These are phyloP conservation scores for Danionella dracula DNA, from an alignment of 2,797 vertebrate species.

Conservation along the genomic window DNA sequence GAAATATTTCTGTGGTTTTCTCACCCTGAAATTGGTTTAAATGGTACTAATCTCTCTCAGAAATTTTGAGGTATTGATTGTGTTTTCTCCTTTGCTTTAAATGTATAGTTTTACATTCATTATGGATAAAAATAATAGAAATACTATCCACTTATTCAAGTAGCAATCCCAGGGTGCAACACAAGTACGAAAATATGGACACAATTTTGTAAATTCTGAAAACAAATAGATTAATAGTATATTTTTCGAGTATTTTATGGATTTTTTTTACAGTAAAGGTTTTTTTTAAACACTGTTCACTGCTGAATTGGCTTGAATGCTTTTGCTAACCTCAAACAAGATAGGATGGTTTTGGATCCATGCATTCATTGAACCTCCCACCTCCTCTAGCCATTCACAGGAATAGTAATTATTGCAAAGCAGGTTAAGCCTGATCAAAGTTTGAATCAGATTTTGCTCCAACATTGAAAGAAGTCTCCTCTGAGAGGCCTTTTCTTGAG, in stretches of 20 bases:
- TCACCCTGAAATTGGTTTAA: conserved; percentile 13
- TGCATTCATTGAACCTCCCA: conserved; percentile 44
- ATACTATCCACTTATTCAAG: no score
- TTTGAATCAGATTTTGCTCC: conserved; percentile 55
- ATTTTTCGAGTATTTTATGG: no score
- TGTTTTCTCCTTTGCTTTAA: conserved; percentile 11
- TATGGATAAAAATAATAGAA: no score
- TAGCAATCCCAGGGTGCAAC: no score
- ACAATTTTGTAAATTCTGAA: no score
- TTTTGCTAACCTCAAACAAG: conserved; percentile 37
- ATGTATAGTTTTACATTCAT: background rate
- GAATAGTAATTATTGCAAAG: conserved; percentile 47
- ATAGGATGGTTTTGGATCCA: conserved; percentile 32
- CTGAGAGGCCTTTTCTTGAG: conserved; percentile 52
- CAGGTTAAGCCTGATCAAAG: conserved; percentile 47
- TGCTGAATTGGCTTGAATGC: conserved; percentile 18
- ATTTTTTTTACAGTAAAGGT: background rate
- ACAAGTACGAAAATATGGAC: no score
- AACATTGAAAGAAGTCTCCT: conserved; percentile 57
- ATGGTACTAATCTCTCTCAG: conserved; percentile 21
- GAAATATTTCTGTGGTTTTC: background rate
- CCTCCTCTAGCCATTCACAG: conserved; percentile 34
- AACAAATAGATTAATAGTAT: no score
- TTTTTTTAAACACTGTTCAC: background rate
- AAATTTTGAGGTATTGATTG: conserved; percentile 24